These are phyloP conservation scores for Odontamblyopus lacepedii DNA, from an alignment of 2,797 vertebrate species.

Conservation along the genomic window DNA sequence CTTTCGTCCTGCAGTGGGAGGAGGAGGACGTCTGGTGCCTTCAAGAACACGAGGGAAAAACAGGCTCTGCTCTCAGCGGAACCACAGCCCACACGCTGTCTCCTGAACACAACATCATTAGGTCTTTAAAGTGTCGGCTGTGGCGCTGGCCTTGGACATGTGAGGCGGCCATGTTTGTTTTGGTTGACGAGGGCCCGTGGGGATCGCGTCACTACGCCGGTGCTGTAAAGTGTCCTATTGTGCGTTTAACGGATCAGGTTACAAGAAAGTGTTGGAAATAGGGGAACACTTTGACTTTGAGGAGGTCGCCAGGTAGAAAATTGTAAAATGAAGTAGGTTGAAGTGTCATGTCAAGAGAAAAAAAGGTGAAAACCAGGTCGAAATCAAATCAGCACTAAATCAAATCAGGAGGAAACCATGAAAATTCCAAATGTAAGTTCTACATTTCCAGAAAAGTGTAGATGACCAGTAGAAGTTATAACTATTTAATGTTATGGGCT, in stretches of 20 bases:
- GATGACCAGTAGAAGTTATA: no score
- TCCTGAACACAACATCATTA: slow-evolving; percentile 18
- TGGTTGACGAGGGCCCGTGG: neutral
- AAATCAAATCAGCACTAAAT: no score
- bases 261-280: neutral
- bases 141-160: neutral
- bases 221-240: neutral
- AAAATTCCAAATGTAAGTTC: no score
- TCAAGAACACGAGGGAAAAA: slow-evolving; percentile 45
- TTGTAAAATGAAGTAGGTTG: neutral
- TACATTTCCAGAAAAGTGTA: no score
- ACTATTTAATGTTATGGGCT: no score
- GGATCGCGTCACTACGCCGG: neutral
- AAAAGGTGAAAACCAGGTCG: neutral
- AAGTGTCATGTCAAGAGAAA: neutral
- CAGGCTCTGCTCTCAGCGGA: slow-evolving; percentile 29
- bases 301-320: slow-evolving; percentile 13
- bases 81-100: slow-evolving; percentile 35
- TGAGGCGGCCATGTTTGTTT: slow-evolving; percentile 11
- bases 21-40: slow-evolving; percentile 38
- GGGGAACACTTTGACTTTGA: neutral
- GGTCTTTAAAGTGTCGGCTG: slow-evolving; percentile 3
- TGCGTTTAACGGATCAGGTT: neutral
- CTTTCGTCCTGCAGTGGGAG: slow-evolving; percentile 39
- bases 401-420: no score